Evolutionary conservation across 2,113 vertebrate genomes (phyloP), one percentile per base, ranked within the genome.

Genomic region (Pterophyllum scalare): DNA sequence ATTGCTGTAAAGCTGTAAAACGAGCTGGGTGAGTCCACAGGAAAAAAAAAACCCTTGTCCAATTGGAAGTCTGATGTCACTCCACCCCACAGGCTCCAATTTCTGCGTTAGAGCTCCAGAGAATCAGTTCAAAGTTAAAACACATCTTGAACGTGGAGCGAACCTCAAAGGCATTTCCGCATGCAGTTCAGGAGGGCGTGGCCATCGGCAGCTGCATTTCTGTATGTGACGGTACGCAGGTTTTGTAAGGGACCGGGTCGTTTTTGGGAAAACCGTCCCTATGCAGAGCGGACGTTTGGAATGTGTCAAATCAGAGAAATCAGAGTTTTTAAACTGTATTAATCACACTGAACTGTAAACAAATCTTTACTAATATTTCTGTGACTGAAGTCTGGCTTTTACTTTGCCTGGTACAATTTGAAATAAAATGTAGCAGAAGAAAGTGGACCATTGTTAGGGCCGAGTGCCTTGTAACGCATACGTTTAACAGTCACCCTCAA

Each of bases 31-130:
- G 85, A 93, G 89, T 85, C 60, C 81, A 81, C 85, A 87, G 86
- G 85, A 89, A 87, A 81, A 28, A 28, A 7, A 33, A 54, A 7
- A 33, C 2, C 57, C 35, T 52, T 49, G 38, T 92, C 88, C 92
- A 88, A 94, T 90, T 93, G 83, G 82, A 85, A 84, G 90, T 89
- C 83, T 83, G 88, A 90, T 88, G 90, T 84, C 87, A 80, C 87
- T 85, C 64, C 77, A 76, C 58, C 58, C 87, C 64, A 83, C 58
- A 75, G 87, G 80, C 67, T 84, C 78, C 72, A 75, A 72, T 84
- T 67, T 64, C 43, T 65, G 77, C 49, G 77, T 54, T 11, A 11
- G 46, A 72, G 72, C 93, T 89, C 88, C 0, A 8, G 88, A 86
- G 88, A 81, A 75, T 78, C 75, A 60, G 83, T 87, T 91, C 82